These are phyloP conservation scores for Poliocrania exsul DNA, from an alignment of 2,797 vertebrate species.

Conservation along the genomic window DNA sequence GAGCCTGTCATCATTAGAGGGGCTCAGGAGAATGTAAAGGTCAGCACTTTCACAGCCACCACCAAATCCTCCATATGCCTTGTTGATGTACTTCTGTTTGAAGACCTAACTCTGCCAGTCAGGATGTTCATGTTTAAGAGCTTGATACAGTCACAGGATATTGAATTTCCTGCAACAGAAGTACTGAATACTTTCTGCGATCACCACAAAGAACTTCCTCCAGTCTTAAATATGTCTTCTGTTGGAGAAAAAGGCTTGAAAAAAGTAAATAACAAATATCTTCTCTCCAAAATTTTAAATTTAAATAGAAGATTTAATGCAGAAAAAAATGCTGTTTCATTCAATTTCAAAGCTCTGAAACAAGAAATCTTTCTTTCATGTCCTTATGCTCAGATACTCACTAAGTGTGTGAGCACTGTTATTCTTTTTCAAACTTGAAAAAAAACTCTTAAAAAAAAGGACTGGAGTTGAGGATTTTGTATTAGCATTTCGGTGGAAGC, in stretches of 20 bases:
- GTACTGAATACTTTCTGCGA: neutral
- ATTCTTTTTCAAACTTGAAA: neutral
- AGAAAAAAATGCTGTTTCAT: neutral
- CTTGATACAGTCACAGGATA: neutral
- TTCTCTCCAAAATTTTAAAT: neutral
- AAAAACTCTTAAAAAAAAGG: neutral
- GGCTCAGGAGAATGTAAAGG: neutral
- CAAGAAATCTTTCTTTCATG: neutral
- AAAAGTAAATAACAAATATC: neutral
- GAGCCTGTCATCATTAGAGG: neutral
- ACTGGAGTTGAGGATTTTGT: neutral
- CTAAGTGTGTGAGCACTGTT: neutral
- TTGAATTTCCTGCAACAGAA: neutral
- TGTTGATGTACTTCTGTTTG: neutral
- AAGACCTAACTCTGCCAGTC: neutral
- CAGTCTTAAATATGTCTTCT: neutral
- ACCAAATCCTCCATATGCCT: neutral
- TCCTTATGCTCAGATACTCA: neutral
- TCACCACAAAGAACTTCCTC: neutral
- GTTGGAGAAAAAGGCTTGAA: neutral
- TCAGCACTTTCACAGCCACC: neutral
- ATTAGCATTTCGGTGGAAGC: neutral
- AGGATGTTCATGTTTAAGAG: neutral
- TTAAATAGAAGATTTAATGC: neutral
- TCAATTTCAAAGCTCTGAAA: neutral